Evolutionary conservation across 2,888 invertebrate genomes (phyloP), one percentile per base, ranked within the genome.

Genomic region (Calliopum simillimum): DNA sequence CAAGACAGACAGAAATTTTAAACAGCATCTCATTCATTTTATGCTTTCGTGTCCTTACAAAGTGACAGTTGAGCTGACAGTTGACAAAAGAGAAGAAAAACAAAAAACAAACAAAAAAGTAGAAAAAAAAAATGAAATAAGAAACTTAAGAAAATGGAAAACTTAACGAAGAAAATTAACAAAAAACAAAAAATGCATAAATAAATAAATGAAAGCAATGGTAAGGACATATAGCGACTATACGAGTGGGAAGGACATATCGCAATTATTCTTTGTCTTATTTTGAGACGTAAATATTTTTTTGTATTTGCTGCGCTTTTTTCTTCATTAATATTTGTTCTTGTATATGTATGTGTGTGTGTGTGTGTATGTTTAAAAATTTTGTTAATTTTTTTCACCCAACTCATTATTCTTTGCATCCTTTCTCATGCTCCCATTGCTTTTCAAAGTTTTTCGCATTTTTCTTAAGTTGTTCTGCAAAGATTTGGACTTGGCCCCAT

Each of bases 291-390:
- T 43, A 19, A 21, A 14, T 63, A 2, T 56, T 46, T 56, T 65
- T 33, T 70, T 69, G 72, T 49, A 68, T 49, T 63, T 68, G 51
- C 72, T 68, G 71, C 71, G 76, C 76, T 79, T 81, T 79, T 80
- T 81, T 44, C 21, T 33, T 33, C 82, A 81, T 81, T 81, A 81
- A 81, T 80, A 76, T 82, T 65, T 81, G 81, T 80, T 0, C 8
- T 6, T 33, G 33, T 33, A 6, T 33, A 6, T 33, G 33, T 33
- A 8, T 33, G 8, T 33, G 5, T 33, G 8, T 33, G 33, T 33
- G 33, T 33, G 8, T 33, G 5, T 33, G 8, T 33, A 33, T 81
- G 77, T 77, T 76, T 79, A 79, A 80, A 80, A 78, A 82, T 82
- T 81, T 78, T 76, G 75, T 79, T 80, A 76, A 78, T 79, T 79